Base-by-base conservation (phyloP, 2,113 vertebrate species). In the Malurus alboscapulatus region DNA sequence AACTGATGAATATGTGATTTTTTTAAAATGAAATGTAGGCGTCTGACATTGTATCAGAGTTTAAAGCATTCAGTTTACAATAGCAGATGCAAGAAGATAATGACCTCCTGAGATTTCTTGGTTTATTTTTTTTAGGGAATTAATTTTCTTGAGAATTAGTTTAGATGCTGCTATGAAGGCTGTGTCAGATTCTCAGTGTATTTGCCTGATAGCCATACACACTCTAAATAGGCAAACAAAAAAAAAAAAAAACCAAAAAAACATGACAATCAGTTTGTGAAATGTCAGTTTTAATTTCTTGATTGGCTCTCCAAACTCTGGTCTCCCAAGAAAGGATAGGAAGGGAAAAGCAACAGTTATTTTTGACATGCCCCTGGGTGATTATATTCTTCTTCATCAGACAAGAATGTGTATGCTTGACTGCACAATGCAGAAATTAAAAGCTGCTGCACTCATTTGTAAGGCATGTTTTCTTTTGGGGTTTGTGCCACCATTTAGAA, bases 281-380 rank as follows among this genome's bases (percentile, higher is more conserved):
- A 94, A 95, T 91, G 91, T 97, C 96, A 97, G 79, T 81, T 97
- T 96, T 95, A 96, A 97, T 97, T 97, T 96, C 93, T 95, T 95
- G 97, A 97, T 92, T 97, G 93, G 92, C 84, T 97, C 48, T 78
- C 94, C 84, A 95, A 92, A 92, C 73, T 93, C 91, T 95, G 27
- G 51, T 86, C 75, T 97, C 95, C 51, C 86, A 89, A 92, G 82
- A 44, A 96, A 84, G 34, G 53, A 76, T n/a, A 32, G 38, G 54
- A 92, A 84, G 85, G 27, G 61, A 85, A 73, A 96, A 97, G 88
- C 89, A 97, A 84, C 51, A 96, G 93, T 93, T 72, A 89, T 86
- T 95, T 96, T 91, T 94, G 77, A 91, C 76, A 73, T 96, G 86
- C 92, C 95, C 96, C 63, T 57, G 80, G 90, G 91, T 97, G 84